Evolutionary conservation across 2,113 vertebrate species (phyloP), one percentile per base, ranked within the genome.

Genomic region (Cynocephalus volans): DNA sequence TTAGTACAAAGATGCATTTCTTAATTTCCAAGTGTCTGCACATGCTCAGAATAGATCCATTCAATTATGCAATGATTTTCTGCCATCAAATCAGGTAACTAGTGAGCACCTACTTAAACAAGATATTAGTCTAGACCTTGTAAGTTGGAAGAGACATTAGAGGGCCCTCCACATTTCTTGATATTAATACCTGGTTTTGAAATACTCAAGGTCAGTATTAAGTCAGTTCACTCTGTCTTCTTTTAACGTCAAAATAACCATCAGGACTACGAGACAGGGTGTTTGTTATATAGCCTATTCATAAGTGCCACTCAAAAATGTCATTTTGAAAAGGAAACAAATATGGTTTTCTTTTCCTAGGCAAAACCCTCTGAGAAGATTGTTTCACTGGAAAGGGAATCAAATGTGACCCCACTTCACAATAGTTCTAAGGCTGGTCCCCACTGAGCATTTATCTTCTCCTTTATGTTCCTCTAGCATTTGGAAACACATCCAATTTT

Each of bases 1-100:
- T n/a, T 70, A 62, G 21, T 28, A 28, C 10, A 17, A 36, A 80
- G 52, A 36, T 65, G 0, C 76, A 83, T 65, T 92, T 92, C 73
- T 65, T 84, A 64, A 80, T 88, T 88, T 79, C 60, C 54, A 81
- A 82, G 85, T 86, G 21, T 94, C 91, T 91, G 54, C 8, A 54
- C 28, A 81, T 77, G 23, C 50, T 94, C 56, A 75, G 26, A 88
- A 18, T 23, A 8, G 48, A 62, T n/a, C 58, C 48, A 23, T 48
- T 96, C 80, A 95, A 60, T 58, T 72, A 45, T 31, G 18, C 45
- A 85, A 64, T 88, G 60, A 67, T 88, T 96, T 92, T 94, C 65
- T 67, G 81, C 73, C 6, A 0, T 69, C 45, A 58, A 70, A 26
- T 97, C 93, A 64, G 48, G 67, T 95, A 86, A 8, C 50, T 80